A percentile compares a stretch with the other conserved stretches of the same genome.
phyloP scores from a whole-genome alignment of 64 coral and sea anemone species.

The Montipora foliosa region DNA sequence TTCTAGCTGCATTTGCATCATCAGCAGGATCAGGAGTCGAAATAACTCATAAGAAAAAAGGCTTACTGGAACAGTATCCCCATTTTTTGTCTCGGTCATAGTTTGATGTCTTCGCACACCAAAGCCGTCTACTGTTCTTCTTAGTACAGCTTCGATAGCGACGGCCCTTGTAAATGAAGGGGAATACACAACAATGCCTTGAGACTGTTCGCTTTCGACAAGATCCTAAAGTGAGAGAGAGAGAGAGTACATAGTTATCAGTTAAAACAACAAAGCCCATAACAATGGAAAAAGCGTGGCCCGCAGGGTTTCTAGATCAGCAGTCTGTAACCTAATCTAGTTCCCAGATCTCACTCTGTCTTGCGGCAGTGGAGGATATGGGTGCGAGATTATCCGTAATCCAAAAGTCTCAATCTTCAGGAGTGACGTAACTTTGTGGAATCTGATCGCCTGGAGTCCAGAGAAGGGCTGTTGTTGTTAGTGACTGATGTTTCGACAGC shows the following conservation, averaged over 20 bases:
- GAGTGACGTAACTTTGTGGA: no score
- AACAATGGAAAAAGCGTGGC: neutral
- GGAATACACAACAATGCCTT: slow-evolving; percentile 55
- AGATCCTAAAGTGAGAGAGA: neutral
- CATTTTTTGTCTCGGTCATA: slow-evolving; percentile 56
- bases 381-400: no score
- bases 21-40: no score
- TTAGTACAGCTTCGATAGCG: slow-evolving; percentile 53
- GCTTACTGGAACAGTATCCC: slow-evolving; percentile 56
- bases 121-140: slow-evolving; percentile 18
- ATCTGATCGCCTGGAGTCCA: no score
- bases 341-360: neutral
- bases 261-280: neutral
- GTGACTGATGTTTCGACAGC: no score
- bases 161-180: slow-evolving; percentile 66
- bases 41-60: neutral
- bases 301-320: no score
- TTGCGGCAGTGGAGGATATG: neutral
- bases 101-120: slow-evolving; percentile 75
- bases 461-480: no score
- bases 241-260: neutral
- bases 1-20: no score
- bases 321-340: no score
- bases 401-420: no score
- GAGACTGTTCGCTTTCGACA: slow-evolving; percentile 12